Conservation (phyloP, 2,888 invertebrate genomes). For the Anthophora plumipes region DNA sequence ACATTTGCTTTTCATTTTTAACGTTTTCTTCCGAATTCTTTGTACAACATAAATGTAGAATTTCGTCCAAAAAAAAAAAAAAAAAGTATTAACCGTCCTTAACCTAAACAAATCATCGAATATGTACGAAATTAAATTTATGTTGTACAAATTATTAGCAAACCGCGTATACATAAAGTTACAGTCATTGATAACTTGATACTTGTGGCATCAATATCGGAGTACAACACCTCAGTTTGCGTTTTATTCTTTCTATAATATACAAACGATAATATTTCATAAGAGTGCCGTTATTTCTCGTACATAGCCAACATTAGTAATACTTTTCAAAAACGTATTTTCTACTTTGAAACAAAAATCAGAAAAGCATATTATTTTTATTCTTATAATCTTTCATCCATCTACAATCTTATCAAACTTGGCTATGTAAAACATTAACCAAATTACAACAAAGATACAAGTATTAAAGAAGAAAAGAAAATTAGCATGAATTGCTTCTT, state of each 20-base stretch:
- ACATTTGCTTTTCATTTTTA: background rate
- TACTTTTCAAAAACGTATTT: background rate
- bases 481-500: background rate
- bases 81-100: slow-evolving; percentile 49
- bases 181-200: background rate
- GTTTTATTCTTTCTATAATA: slow-evolving; percentile 24
- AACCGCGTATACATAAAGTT: background rate
- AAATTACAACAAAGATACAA: slow-evolving; percentile 10
- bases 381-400: background rate
- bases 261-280: slow-evolving; percentile 16
- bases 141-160: slow-evolving; percentile 1
- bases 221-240: slow-evolving; percentile 15
- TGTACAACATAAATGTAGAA: slow-evolving; percentile 4
- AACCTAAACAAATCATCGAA: slow-evolving; percentile 16
- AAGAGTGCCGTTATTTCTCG: background rate
- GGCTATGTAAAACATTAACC: background rate
- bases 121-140: slow-evolving; percentile 12
- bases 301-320: background rate
- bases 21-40: background rate
- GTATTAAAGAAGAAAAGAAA: background rate
- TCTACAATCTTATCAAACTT: background rate
- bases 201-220: slow-evolving; percentile 33
- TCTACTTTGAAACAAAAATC: slow-evolving; percentile 1
- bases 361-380: slow-evolving; percentile 6
- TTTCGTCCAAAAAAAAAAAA: slow-evolving; percentile 9